These are phyloP conservation scores for Nothocercus nigrocapillus DNA, from an alignment of 2,113 vertebrate species.

Conservation along the genomic window DNA sequence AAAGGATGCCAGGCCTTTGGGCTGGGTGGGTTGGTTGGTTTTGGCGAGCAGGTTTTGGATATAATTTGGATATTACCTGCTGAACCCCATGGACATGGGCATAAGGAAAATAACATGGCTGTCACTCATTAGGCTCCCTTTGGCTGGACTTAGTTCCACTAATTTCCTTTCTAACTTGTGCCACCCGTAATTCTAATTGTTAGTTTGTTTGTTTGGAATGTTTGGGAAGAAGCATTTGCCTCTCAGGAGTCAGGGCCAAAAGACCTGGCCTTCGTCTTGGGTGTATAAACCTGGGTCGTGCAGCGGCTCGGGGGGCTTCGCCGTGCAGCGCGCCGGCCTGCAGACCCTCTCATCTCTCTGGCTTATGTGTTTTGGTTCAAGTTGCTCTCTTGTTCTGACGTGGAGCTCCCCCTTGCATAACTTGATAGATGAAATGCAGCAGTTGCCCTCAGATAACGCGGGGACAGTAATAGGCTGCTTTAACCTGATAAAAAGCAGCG, in stretches of 20 bases:
- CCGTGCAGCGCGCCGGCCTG: not conserved
- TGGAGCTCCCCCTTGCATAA: not conserved
- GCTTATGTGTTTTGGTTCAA: not conserved
- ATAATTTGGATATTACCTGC: conserved; percentile 9
- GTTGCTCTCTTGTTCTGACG: not conserved
- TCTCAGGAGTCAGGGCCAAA: no score
- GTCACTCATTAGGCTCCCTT: not conserved
- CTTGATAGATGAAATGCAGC: not conserved
- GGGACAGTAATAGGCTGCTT: not conserved
- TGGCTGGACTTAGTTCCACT: not conserved
- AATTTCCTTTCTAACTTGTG: not conserved
- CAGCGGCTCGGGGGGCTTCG: no score
- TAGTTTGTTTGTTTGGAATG: not conserved
- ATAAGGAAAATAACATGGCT: not conserved
- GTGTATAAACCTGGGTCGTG: no score
- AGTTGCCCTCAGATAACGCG: not conserved
- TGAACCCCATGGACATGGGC: fast-evolving
- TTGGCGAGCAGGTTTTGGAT: not conserved
- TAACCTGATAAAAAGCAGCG: not conserved
- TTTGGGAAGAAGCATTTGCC: not conserved
- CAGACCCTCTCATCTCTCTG: conserved; percentile 13
- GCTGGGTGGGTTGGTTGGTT: not conserved
- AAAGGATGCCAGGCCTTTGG: not conserved
- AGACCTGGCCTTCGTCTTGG: no score
- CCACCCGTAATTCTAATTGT: not conserved